These are phyloP conservation scores for Phortica magna DNA, from an alignment of 2,888 invertebrate genomes.

Conservation along the genomic window DNA sequence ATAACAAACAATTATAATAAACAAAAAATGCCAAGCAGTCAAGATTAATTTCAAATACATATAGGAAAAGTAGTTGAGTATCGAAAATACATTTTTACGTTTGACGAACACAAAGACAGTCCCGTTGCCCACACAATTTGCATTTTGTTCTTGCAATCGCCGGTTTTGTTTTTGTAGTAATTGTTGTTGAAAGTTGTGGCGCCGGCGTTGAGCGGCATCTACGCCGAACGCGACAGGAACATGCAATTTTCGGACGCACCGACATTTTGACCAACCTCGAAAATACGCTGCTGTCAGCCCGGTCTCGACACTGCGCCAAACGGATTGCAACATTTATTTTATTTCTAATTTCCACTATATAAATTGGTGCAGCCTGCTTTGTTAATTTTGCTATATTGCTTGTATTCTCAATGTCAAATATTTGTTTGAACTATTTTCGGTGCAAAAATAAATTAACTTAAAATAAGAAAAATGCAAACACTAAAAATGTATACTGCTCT, in stretches of 20 bases:
- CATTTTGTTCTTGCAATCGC: not conserved
- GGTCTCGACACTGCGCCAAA: conserved; percentile 81
- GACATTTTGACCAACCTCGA: conserved; percentile 79
- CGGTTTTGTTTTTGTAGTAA: not conserved
- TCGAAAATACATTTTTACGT: not conserved
- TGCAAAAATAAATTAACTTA: no score
- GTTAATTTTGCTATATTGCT: not conserved
- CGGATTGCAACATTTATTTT: conserved; percentile 79
- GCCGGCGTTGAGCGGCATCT: not conserved
- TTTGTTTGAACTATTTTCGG: not conserved
- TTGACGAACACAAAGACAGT: conserved; percentile 13
- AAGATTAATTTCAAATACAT: no score
- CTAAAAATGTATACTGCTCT: no score
- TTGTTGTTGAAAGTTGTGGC: not conserved
- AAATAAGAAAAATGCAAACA: no score
- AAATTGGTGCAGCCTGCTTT: not conserved
- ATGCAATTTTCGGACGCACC: conserved; percentile 36
- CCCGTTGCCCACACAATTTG: conserved; percentile 47
- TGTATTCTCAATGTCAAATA: not conserved
- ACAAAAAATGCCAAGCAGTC: conserved; percentile 44
- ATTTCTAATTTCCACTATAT: not conserved
- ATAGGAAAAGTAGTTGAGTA: no score
- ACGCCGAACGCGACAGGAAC: conserved; percentile 45
- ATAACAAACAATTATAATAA: conserved; percentile 43
- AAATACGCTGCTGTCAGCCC: conserved; percentile 83